Percentiles rank a stretch among this genome's conserved stretches.
Evolutionary conservation across 92 coral and sea anemone species (phyloP).

Genomic region (Bergia sp.): DNA sequence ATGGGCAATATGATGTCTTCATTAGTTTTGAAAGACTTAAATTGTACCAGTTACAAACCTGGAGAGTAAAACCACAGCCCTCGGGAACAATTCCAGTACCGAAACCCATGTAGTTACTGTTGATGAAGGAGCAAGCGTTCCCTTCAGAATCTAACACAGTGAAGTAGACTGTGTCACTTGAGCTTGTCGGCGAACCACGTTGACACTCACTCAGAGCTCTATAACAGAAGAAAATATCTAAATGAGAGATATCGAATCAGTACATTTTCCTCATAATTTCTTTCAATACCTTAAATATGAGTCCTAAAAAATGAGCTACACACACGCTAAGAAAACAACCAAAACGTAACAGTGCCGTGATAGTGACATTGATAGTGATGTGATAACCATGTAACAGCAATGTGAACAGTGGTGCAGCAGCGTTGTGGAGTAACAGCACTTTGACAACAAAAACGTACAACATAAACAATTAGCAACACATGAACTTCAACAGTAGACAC

Average conservation of each 20-base stretch:
- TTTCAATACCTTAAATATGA: too few relatives aligned
- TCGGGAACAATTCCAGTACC: conserved; percentile 94
- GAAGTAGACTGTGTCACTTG: conserved; percentile 92
- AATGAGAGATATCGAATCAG: too few relatives aligned
- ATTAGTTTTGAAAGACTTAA: not conserved
- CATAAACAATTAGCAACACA: not conserved
- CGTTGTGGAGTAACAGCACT: too few relatives aligned
- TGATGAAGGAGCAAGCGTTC: conserved; percentile 94
- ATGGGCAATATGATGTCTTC: not conserved
- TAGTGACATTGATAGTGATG: too few relatives aligned
- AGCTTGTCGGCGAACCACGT: conserved; percentile 69
- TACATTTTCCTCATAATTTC: too few relatives aligned
- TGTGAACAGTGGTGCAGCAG: too few relatives aligned
- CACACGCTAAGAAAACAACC: too few relatives aligned
- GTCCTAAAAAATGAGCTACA: too few relatives aligned
- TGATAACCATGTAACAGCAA: too few relatives aligned
- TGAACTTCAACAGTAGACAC: not conserved
- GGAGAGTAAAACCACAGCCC: conserved; percentile 95
- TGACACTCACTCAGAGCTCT: conserved; percentile 61
- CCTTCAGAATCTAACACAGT: conserved; percentile 87
- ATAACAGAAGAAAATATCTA: not conserved
- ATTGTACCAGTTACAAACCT: conserved; percentile 51
- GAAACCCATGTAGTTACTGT: conserved; percentile 85
- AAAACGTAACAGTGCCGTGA: too few relatives aligned
- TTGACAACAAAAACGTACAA: too few relatives aligned